phyloP scores from a whole-genome alignment of 1,140 invertebrate species.

The Carposina sasakii region DNA sequence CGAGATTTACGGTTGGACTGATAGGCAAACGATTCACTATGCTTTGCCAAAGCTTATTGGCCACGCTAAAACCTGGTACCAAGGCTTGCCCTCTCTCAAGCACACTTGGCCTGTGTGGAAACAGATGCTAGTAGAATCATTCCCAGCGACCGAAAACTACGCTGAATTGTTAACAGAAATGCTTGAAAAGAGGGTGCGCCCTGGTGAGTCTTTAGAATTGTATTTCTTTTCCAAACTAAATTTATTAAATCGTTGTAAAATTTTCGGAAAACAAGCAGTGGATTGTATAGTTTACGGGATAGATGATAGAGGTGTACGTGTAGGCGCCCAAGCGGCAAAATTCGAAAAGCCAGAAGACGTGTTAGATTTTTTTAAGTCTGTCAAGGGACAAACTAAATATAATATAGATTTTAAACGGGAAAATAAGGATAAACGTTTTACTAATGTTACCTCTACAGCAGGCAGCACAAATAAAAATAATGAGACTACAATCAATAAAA shows the following conservation, averaged over 20 bases:
- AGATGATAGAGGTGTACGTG: constrained; percentile 24
- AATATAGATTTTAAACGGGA: background rate
- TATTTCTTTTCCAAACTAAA: constrained; percentile 38
- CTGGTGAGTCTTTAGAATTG: constrained; percentile 28
- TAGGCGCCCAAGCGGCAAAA: constrained; percentile 26
- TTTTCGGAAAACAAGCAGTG: constrained; percentile 29
- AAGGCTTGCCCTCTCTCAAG: constrained; percentile 18
- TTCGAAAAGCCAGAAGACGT: constrained; percentile 26
- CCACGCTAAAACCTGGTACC: constrained; percentile 26
- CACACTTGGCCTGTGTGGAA: constrained; percentile 29
- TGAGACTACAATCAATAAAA: too few species aligned
- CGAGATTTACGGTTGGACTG: constrained; percentile 17
- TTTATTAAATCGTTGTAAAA: constrained; percentile 30
- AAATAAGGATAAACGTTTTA: too few species aligned
- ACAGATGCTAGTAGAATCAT: constrained; percentile 15
- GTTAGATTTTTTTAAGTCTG: constrained; percentile 26
- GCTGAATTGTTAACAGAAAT: constrained; percentile 30
- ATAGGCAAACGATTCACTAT: constrained; percentile 16
- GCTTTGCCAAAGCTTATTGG: constrained; percentile 14
- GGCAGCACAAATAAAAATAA: too few species aligned
- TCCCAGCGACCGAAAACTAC: constrained; percentile 30
- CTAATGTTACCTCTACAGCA: too few species aligned
- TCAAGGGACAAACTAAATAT: constrained; percentile 13
- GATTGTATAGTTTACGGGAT: constrained; percentile 32
- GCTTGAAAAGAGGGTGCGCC: constrained; percentile 21